A percentile compares a stretch with the other conserved stretches of the same genome.
These are phyloP conservation scores for Motacilla tschutschensis DNA, from an alignment of 2,113 vertebrate genomes.

Conservation along the genomic window DNA sequence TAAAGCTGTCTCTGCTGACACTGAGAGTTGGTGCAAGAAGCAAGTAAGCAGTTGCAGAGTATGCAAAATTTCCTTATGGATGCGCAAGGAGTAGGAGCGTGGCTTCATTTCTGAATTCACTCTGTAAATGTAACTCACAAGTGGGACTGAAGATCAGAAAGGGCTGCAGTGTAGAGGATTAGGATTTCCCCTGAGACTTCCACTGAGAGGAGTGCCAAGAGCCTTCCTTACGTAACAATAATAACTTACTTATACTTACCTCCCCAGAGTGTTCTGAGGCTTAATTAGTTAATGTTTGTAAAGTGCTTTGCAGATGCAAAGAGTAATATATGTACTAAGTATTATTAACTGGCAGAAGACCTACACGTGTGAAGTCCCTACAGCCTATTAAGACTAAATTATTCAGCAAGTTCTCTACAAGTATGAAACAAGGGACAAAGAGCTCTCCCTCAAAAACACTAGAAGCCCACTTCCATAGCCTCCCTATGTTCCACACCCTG, in stretches of 20 bases:
- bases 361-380: neutral
- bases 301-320: slow-evolving; percentile 44
- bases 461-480: neutral
- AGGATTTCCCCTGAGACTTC: neutral
- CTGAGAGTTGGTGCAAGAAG: fast-evolving
- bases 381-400: neutral
- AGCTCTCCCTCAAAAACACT: neutral
- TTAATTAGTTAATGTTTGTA: slow-evolving; percentile 59
- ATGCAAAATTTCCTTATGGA: neutral
- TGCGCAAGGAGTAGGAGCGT: fast-evolving
- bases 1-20: neutral
- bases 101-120: neutral
- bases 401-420: neutral
- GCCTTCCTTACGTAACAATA: slow-evolving; percentile 34
- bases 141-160: neutral
- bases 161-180: neutral
- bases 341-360: slow-evolving; percentile 38
- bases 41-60: neutral
- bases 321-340: neutral
- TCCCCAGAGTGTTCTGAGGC: slow-evolving; percentile 37
- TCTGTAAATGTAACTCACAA: neutral
- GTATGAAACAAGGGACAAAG: neutral
- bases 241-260: slow-evolving; percentile 37
- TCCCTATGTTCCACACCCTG: neutral
- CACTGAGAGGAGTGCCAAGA: neutral